These are phyloP conservation scores for Dichetophora obliterata DNA, from an alignment of 2,888 invertebrate species.

Conservation along the genomic window DNA sequence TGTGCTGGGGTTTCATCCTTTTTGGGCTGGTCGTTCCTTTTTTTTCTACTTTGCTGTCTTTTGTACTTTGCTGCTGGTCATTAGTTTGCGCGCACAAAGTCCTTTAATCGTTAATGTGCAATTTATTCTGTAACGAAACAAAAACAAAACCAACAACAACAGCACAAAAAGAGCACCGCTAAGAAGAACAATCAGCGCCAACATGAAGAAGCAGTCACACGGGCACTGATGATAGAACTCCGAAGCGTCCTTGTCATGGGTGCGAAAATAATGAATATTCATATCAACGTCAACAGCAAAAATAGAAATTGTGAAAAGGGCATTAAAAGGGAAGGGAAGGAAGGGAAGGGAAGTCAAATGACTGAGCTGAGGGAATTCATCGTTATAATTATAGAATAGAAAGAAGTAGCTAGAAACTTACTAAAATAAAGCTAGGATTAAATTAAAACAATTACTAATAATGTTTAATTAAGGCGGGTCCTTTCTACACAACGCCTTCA, in stretches of 20 bases:
- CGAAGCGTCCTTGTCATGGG: constrained; percentile 8
- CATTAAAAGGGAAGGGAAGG: neutral
- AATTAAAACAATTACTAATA: too few species aligned
- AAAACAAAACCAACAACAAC: neutral
- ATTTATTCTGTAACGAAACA: neutral
- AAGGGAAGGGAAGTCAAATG: neutral
- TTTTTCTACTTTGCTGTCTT: constrained; percentile 38
- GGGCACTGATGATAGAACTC: neutral
- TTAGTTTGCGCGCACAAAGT: constrained; percentile 27
- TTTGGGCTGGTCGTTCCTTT: constrained; percentile 19
- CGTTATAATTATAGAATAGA: too few species aligned
- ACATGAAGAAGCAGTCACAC: neutral
- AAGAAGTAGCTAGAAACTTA: too few species aligned
- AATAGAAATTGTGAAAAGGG: constrained; percentile 2
- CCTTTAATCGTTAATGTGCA: constrained; percentile 33
- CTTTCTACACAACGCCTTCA: too few species aligned
- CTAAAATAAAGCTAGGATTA: too few species aligned
- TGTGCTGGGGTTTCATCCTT: neutral
- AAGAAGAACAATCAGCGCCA: constrained; percentile 3
- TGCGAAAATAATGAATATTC: constrained; percentile 34
- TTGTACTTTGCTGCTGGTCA: constrained; percentile 38
- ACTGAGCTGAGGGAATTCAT: neutral
- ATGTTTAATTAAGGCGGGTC: too few species aligned
- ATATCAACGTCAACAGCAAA: constrained; percentile 27
- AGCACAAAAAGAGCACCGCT: neutral